Percentiles rank a stretch among this genome's conserved stretches.
phyloP scores from a whole-genome alignment of 2,113 vertebrate species.

The Vombatus ursinus region DNA sequence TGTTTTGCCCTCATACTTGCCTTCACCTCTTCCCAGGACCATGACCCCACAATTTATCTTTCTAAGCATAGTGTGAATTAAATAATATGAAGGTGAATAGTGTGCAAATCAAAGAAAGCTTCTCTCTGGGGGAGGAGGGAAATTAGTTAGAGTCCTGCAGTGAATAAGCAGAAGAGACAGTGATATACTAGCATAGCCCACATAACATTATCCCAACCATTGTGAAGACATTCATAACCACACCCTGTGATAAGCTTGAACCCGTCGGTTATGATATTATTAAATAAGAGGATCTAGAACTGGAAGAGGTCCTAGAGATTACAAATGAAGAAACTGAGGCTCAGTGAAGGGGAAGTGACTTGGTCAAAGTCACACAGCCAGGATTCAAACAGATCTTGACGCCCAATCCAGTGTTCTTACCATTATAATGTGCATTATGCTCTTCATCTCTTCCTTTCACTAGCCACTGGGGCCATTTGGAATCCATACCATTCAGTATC shows the following conservation, averaged over 20 bases:
- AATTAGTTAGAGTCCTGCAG: neutral
- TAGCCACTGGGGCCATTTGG: neutral
- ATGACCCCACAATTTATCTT: neutral
- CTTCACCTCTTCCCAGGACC: neutral
- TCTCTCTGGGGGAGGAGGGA: neutral
- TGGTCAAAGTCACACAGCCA: neutral
- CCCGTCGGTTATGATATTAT: neutral
- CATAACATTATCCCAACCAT: neutral
- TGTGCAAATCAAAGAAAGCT: constrained; percentile 1
- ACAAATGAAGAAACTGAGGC: neutral
- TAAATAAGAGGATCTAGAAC: neutral
- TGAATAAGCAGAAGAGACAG: neutral
- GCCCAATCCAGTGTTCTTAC: neutral
- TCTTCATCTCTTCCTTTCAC: neutral
- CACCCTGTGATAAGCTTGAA: neutral
- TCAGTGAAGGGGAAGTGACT: neutral
- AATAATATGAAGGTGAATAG: neutral
- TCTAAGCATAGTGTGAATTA: neutral
- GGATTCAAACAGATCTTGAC: neutral
- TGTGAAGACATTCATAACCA: neutral
- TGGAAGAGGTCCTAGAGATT: neutral
- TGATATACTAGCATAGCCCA: neutral
- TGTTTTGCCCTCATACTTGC: neutral
- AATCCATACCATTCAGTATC: neutral
- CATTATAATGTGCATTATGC: neutral